Base-by-base conservation (phyloP, 2,113 vertebrate genomes). In the Platichthys flesus region DNA sequence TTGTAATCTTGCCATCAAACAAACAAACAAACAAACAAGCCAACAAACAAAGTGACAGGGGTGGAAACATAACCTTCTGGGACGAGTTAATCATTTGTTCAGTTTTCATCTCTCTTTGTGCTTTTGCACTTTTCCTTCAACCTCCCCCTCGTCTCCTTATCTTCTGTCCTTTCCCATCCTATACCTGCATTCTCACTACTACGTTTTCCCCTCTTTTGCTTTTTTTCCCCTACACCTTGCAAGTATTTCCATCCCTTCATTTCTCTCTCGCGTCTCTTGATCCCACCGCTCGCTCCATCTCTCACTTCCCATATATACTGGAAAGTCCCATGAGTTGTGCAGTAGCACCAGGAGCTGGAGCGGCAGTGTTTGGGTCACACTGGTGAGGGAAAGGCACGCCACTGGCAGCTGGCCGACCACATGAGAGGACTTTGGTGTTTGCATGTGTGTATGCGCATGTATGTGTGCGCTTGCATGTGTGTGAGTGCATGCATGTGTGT, bases 381-480 rank as follows among this genome's bases (percentile, higher is more conserved):
- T 93, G 90, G 92, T 89, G 90, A 90, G 84, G 86, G 85, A 81
- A 90, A 94, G 92, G 92, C 93, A 94, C 89, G 90, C 90, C 90
- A 93, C 91, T 90, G 86, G 94, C 94, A 95, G 94, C 93, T 94
- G 94, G 85, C 83, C 85, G 79, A 93, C 94, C 94, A 95, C 94
- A 95, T 95, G 66, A 95, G 92, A 95, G 89, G 87, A 83, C 66
- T 74, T 66, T 83, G 82, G 89, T 82, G 58, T 59, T 49, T 62
- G 62, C n/a, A 42, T 84, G 78, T 91, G 82, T 90, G 84, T 86
- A 31, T 72, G 61, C 37, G 64, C 37, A 61, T 51, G 59, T 62
- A 71, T 84, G 67, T 75, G 82, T 70, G 70, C 54, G 54, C 37
- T 61, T 63, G 71, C 58, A 66, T 88, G 87, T 85, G 81, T 80